Evolutionary conservation across 2,888 invertebrate species (phyloP).

Genomic region (Megastigmus dorsalis): DNA sequence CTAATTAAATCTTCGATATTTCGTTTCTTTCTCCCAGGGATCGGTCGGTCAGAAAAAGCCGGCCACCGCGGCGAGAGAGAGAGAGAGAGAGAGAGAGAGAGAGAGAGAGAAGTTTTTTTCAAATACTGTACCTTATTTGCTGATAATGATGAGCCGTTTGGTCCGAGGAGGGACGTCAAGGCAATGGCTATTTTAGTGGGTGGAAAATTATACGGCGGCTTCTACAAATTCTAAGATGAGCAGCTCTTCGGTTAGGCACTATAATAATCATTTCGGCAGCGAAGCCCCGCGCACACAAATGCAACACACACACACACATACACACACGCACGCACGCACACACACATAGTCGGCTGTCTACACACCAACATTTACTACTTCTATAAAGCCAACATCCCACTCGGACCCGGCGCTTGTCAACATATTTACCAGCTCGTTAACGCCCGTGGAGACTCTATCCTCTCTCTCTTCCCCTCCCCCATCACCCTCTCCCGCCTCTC

Average conservation of each 20-base stretch:
- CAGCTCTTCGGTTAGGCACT: constrained; percentile 71
- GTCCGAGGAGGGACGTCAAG: constrained; percentile 57
- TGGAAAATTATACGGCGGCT: constrained; percentile 75
- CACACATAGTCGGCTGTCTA: constrained; percentile 3
- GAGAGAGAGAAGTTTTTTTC: constrained; percentile 64
- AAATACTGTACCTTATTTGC: constrained; percentile 72
- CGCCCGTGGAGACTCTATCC: constrained; percentile 62
- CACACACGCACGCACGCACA: constrained; percentile 12
- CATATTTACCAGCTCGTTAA: constrained; percentile 75
- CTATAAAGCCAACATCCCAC: constrained; percentile 51
- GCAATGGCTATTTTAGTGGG: constrained; percentile 74
- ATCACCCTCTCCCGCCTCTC: constrained; percentile 18
- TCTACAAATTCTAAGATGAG: constrained; percentile 74
- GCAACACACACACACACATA: constrained; percentile 43
- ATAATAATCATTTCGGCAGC: constrained; percentile 74
- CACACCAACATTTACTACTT: constrained; percentile 43
- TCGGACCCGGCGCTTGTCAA: constrained; percentile 70
- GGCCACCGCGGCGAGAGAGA: too few species aligned
- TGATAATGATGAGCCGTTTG: constrained; percentile 72
- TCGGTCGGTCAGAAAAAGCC: too few species aligned
- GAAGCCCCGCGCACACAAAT: constrained; percentile 48
- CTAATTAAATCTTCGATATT: too few species aligned
- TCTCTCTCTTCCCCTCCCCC: constrained; percentile 1
- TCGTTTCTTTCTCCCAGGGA: too few species aligned
- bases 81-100: too few species aligned